These are phyloP conservation scores for Epinotia bilunana DNA, from an alignment of 2,888 invertebrate species.

Conservation along the genomic window DNA sequence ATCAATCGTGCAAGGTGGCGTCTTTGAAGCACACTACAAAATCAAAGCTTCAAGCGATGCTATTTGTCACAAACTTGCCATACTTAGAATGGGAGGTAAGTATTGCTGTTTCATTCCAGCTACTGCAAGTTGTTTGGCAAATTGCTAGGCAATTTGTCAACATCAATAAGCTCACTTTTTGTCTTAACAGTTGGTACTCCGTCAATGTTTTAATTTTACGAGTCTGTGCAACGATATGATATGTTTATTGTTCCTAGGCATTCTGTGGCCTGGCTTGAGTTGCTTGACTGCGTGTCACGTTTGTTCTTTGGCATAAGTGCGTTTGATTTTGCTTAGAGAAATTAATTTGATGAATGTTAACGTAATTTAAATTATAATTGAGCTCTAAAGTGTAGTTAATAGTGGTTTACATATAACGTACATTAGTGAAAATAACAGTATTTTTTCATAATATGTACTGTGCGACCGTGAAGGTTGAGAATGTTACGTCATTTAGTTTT, in stretches of 20 bases:
- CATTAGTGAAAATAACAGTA: constrained; percentile 56
- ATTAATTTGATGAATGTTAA: constrained; percentile 53
- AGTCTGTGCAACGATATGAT: constrained; percentile 32
- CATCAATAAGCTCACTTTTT: constrained; percentile 24
- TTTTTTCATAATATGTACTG: constrained; percentile 71
- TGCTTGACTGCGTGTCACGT: constrained; percentile 85
- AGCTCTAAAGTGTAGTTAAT: constrained; percentile 57
- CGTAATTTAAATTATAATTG: constrained; percentile 58
- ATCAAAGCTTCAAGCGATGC: too few species aligned
- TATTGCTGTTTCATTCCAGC: too few species aligned
- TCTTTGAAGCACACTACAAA: too few species aligned
- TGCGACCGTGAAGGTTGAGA: constrained; percentile 84
- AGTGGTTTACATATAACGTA: constrained; percentile 55
- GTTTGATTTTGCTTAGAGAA: constrained; percentile 69
- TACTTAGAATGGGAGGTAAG: too few species aligned
- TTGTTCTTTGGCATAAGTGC: constrained; percentile 75
- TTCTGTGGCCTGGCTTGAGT: constrained; percentile 55
- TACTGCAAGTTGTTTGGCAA: too few species aligned
- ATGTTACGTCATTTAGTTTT: constrained; percentile 83
- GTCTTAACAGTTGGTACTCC: constrained; percentile 25
- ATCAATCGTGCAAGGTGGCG: too few species aligned
- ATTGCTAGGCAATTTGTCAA: not conserved
- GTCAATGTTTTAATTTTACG: constrained; percentile 8
- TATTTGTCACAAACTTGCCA: too few species aligned
- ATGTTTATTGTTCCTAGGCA: constrained; percentile 43